These are phyloP conservation scores for Drosophila trichaetosa DNA, from an alignment of 2,888 invertebrate species.

Conservation along the genomic window DNA sequence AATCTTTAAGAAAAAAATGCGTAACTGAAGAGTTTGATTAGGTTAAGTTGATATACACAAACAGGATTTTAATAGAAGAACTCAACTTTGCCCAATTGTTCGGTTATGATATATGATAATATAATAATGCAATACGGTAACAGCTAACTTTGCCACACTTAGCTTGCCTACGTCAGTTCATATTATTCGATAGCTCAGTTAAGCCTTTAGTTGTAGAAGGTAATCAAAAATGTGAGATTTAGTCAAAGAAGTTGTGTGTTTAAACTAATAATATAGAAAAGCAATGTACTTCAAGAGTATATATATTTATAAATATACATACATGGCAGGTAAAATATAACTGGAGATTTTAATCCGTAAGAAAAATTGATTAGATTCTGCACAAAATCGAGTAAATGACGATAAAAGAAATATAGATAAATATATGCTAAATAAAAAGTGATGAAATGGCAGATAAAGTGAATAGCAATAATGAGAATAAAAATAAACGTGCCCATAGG, in stretches of 20 bases:
- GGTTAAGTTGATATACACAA: background rate
- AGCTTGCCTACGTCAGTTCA: background rate
- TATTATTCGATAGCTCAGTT: background rate
- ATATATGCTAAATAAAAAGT: slow-evolving; percentile 24
- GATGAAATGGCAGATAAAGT: slow-evolving; percentile 22
- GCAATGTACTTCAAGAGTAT: background rate
- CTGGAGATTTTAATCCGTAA: background rate
- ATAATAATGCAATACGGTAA: background rate
- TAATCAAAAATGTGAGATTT: background rate
- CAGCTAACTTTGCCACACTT: background rate
- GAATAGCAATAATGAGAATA: background rate
- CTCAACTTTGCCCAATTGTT: background rate
- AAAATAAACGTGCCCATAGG: slow-evolving; percentile 8
- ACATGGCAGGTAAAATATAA: background rate
- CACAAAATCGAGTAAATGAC: background rate
- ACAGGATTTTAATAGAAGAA: background rate
- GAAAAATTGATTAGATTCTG: slow-evolving; percentile 1
- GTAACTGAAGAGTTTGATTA: background rate
- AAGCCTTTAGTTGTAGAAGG: background rate
- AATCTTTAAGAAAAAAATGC: background rate
- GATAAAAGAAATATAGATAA: background rate
- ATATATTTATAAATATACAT: background rate
- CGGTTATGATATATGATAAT: background rate
- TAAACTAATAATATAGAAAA: background rate
- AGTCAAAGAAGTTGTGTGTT: background rate